Base-by-base conservation (phyloP, 2,888 invertebrate species). In the Pelosia muscerda region DNA sequence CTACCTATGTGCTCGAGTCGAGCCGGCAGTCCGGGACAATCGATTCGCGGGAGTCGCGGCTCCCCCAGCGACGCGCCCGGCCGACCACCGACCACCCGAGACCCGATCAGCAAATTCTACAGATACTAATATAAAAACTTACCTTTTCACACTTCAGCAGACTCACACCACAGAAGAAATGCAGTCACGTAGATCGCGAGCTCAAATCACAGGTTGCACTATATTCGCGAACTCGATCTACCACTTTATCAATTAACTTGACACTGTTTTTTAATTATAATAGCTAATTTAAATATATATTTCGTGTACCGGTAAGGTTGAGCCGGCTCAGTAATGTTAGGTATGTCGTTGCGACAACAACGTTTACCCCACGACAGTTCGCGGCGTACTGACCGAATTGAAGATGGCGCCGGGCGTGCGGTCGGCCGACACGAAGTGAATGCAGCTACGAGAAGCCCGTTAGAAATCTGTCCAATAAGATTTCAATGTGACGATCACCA, bases 131-230 rank as follows among this genome's bases (percentile, higher is more conserved):
- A 84, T 81, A 92, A 91, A 91, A 93, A 94, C 93, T 92, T 85
- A 94, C 93, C 93, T 92, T 87, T 92, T 92, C 82, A 89, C 92
- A 92, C 91, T 88, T 89, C 90, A 92, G 88, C 89, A 85, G 88
- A 82, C 90, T 87, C 86, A 88, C 88, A 89, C 87, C 87, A 89
- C 88, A 86, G 85, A 90, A 90, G 90, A 90, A 90, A 91, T 87
- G 90, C 88, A 92, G 91, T 87, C 90, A 87, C 89, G 91, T 85
- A 87, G 89, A 90, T 92, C 92, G 92, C 91, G 90, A 89, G 88
- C 86, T 87, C 84, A 86, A 89, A 88, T 85, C 92, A 93, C 93
- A 88, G 69, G 84, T 83, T 87, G 86, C 93, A 94, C 93, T 91
- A 75, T 86, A 86, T 86, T 86, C 83, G 80, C 88, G 70, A 79